phyloP scores from a whole-genome alignment of 2,888 invertebrate species.

The Drosophila meridionalis region DNA sequence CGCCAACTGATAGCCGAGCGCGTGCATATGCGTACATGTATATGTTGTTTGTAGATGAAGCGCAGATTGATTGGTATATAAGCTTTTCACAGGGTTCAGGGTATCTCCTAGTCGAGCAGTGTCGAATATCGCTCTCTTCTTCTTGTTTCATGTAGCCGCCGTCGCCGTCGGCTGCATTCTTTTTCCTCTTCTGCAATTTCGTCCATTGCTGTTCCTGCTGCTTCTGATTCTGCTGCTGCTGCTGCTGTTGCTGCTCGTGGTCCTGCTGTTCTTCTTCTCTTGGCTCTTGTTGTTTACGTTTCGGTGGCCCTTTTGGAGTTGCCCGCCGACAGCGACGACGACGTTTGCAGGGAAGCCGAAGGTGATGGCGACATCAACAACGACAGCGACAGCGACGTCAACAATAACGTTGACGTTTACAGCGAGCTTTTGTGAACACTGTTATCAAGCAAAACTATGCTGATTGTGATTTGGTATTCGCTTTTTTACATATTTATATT shows the following conservation, averaged over 20 bases:
- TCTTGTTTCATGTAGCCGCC: slow-evolving; percentile 52
- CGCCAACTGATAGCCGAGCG: no score
- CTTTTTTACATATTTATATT: slow-evolving; percentile 13
- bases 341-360: slow-evolving; percentile 21
- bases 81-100: no score
- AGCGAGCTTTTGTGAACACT: slow-evolving; percentile 38
- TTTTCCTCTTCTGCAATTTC: slow-evolving; percentile 18
- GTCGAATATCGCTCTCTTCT: no score
- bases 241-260: neutral
- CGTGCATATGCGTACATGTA: no score
- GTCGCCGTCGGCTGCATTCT: slow-evolving; percentile 56
- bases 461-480: neutral
- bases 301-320: slow-evolving; percentile 24
- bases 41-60: no score
- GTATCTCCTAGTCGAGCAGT: no score
- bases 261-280: slow-evolving; percentile 28
- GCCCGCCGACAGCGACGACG: slow-evolving; percentile 45
- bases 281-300: slow-evolving; percentile 38
- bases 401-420: slow-evolving; percentile 33
- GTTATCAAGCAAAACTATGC: slow-evolving; percentile 57
- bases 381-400: slow-evolving; percentile 10
- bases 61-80: no score
- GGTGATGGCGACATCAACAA: slow-evolving; percentile 7
- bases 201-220: slow-evolving; percentile 12
- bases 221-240: slow-evolving; percentile 25